Base-by-base conservation (phyloP, 35 echinoderm and acorn worm species). In the Amphiura filiformis region DNA sequence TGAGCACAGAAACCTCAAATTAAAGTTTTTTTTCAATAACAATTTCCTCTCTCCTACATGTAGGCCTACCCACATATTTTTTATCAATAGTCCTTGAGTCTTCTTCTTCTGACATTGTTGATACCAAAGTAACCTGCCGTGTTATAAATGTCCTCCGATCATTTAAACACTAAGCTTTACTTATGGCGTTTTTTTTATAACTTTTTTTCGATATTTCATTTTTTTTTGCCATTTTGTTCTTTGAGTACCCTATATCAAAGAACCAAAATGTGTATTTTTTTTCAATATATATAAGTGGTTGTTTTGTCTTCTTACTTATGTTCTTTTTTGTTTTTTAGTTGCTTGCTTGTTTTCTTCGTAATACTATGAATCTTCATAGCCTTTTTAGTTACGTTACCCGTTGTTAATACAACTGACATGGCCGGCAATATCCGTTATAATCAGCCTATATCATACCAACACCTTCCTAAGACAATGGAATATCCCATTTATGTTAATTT, bases 1-100 rank as follows among this genome's bases (percentile, higher is more conserved):
- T n/a, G 61, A 70, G 61, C 61, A n/a, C 61, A 70, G 61, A 70
- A 70, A 70, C 61, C 61, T n/a, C 61, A 70, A 70, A 70, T 70
- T 70, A 70, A 70, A 70, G 15, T n/a, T 23, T 70, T 18, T 4
- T 70, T 13, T 70, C 4, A 17, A 47, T 47, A 13, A 26, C 3
- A 13, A 70, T 30, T 70, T 70, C 61, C 11, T 26, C 61, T n/a
- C n/a, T n/a, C n/a, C n/a, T n/a, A n/a, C n/a, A n/a, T n/a, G n/a
- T n/a, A n/a, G n/a, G n/a, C n/a, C n/a, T n/a, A n/a, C n/a, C n/a
- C n/a, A n/a, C n/a, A n/a, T n/a, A n/a, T n/a, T n/a, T n/a, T n/a
- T n/a, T n/a, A n/a, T n/a, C n/a, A n/a, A n/a, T 70, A 70, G 61
- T 70, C 28, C 61, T 15, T 23, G 4, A 26, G 15, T 70, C 61